These are phyloP conservation scores for Oncopeltus fasciatus DNA, from an alignment of 1,140 invertebrate genomes.

Conservation along the genomic window DNA sequence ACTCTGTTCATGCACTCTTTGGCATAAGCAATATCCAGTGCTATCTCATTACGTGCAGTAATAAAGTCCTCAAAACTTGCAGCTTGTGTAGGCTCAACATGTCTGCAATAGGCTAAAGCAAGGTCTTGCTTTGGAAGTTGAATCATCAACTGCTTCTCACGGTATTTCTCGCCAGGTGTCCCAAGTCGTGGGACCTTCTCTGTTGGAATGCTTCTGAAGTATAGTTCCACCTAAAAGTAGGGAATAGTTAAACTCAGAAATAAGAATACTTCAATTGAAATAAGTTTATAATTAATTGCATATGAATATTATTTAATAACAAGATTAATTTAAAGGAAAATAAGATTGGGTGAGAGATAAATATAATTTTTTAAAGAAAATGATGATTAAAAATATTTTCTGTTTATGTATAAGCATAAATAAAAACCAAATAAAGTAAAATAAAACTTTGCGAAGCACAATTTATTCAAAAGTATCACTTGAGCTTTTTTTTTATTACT, in stretches of 20 bases:
- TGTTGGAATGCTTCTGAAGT: slow-evolving; percentile 58
- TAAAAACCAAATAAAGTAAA: too few relatives aligned
- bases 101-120: slow-evolving; percentile 72
- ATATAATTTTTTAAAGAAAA: too few relatives aligned
- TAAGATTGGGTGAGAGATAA: too few relatives aligned
- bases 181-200: slow-evolving; percentile 62
- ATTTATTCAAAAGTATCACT: too few relatives aligned
- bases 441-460: too few relatives aligned
- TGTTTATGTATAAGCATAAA: too few relatives aligned
- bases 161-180: slow-evolving; percentile 57
- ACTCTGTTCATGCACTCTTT: slow-evolving; percentile 35
- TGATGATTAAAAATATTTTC: too few relatives aligned
- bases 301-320: not conserved
- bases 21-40: slow-evolving; percentile 79
- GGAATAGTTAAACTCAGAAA: too few relatives aligned
- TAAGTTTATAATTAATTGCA: too few relatives aligned
- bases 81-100: slow-evolving; percentile 60
- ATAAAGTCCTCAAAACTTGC: slow-evolving; percentile 79
- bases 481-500: too few relatives aligned
- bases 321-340: not conserved
- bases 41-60: slow-evolving; percentile 80
- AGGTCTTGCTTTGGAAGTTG: slow-evolving; percentile 93
- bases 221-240: slow-evolving; percentile 45
- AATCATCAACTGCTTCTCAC: slow-evolving; percentile 67
- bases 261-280: too few relatives aligned